Base-by-base conservation (phyloP, 1,140 invertebrate species). In the Stegodyphus dumicola region DNA sequence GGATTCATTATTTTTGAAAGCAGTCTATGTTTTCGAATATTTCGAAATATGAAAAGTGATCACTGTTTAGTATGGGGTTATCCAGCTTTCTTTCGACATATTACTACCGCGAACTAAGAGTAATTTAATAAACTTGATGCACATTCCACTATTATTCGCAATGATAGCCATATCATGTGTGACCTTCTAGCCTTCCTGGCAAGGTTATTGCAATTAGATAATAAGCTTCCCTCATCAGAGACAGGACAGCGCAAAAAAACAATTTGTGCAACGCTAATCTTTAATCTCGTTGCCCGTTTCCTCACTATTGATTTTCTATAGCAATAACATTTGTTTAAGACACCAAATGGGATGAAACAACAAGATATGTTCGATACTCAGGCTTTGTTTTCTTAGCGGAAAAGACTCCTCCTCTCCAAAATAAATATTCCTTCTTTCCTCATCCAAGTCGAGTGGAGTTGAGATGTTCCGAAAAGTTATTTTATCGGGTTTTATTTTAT, bases 241-340 rank as follows among this genome's bases (percentile, higher is more conserved):
- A 54, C 54, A 18, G 18, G 54, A 73, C 9, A 48, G 48, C 11
- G 60, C 66, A 83, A 60, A 83, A 83, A 77, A 77, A 77, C 71
- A 83, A 74, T 75, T 83, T 75, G 71, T 75, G 64, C 80, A 33
- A 51, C 80, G 66, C 71, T 83, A 83, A 83, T 83, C 80, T 83
- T 75, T 83, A 83, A 83, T 83, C 71, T 83, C 71, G 71, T 75
- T 74, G 51, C 49, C 56, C 51, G 33, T 33, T 33, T 33, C 33
- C 33, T 33, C 33, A 33, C 33, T 75, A 83, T 83, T 75, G 80
- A 83, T 83, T 83, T 83, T 83, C 80, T 75, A 83, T 83, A 83
- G 80, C 70, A 83, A 83, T 83, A 83, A 83, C 80, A 83, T 83
- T 83, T 83, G 80, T 83, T 83, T 83, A 83, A 83, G 80, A 83